Evolutionary conservation across 2,113 vertebrate genomes (phyloP).

Genomic region (Siniperca chuatsi): DNA sequence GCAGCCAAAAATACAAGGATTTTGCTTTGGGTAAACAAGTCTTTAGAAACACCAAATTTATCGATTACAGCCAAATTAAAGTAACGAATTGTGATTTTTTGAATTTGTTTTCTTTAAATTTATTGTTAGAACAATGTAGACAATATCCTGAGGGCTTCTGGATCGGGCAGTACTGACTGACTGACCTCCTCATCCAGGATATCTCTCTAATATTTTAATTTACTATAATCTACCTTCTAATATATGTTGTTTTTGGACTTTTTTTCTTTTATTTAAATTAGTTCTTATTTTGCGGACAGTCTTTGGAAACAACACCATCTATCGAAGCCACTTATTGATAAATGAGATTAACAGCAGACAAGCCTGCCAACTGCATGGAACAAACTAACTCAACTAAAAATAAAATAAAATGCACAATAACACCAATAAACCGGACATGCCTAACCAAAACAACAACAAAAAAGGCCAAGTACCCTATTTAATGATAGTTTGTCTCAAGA

Average conservation of each 20-base stretch:
- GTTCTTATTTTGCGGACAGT: not conserved
- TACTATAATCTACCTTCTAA: not conserved
- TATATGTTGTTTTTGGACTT: not conserved
- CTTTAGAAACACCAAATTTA: not conserved
- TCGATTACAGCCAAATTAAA: not conserved
- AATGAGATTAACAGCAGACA: not conserved
- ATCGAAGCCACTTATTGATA: not conserved
- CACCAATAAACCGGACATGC: not conserved
- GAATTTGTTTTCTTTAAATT: not conserved
- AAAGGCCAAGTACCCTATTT: too few relatives aligned
- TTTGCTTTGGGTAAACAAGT: not conserved
- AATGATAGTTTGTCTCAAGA: not conserved
- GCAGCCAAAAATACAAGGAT: rapidly evolving
- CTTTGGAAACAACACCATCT: not conserved
- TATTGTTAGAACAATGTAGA: not conserved
- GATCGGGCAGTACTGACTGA: not conserved
- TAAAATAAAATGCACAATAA: not conserved
- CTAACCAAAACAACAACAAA: not conserved
- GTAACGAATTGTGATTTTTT: not conserved
- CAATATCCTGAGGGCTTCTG: not conserved
- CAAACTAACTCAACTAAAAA: not conserved
- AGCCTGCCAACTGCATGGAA: not conserved
- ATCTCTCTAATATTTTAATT: not conserved
- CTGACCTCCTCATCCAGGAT: not conserved
- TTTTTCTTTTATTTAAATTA: not conserved